Base-by-base conservation (phyloP, 1,140 invertebrate genomes). In the Tetraneura akinire region DNA sequence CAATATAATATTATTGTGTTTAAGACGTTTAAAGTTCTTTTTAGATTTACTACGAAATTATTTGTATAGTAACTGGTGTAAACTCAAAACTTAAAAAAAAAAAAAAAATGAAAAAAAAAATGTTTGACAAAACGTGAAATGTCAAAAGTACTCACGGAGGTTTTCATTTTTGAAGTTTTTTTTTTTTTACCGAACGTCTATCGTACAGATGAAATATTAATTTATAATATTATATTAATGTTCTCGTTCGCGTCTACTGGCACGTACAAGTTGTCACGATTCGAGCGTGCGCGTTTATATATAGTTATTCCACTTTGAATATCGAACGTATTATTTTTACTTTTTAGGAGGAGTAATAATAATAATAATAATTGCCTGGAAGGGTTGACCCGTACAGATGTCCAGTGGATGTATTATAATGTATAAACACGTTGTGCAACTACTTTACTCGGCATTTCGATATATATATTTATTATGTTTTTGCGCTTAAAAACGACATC, bases 301-400 rank as follows among this genome's bases (percentile, higher is more conserved):
- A 74, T 29, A 32, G 71, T 6, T 29, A n/a, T 57, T 57, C 26
- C 13, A 8, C 57, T 29, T 47, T 47, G 13, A 47, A 47, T 47
- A 47, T 47, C 26, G 14, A 23, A 29, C 26, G 23, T 18, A 62
- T n/a, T 62, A 62, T 62, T 62, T 9, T 62, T n/a, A 21, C 10
- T 51, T 66, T 51, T 71, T 1, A 71, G 23, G 26, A 55, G 71
- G 11, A 74, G 71, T 23, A 13, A n/a, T n/a, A n/a, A n/a, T n/a
- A n/a, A n/a, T n/a, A n/a, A n/a, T 3, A 71, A 10, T 29, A 23
- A 60, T 45, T 18, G 29, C n/a, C n/a, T 16, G 55, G 73, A 76
- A 76, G 73, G 73, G 73, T 76, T 76, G 73, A 76, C 73, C 73
- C 73, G 53, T 14, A 13, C 14, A 49, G n/a, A 45, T 42, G 32